These are phyloP conservation scores for Notolepis coatsorum DNA, from an alignment of 2,797 vertebrate species.

Conservation along the genomic window DNA sequence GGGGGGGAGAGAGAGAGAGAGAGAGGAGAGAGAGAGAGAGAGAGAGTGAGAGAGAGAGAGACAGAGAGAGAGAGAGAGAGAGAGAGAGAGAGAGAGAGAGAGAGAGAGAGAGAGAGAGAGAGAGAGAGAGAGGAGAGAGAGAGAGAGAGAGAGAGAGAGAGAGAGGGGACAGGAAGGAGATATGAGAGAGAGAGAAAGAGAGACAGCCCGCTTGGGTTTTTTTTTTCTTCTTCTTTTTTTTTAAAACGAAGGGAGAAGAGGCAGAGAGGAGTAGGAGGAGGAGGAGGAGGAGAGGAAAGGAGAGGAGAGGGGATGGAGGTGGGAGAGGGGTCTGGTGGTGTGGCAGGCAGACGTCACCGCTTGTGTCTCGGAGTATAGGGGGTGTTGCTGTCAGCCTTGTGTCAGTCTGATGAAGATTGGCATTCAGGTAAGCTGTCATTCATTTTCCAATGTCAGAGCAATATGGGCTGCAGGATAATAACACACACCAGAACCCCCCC, in stretches of 20 bases:
- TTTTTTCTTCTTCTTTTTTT: too few species aligned
- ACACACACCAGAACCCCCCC: slow-evolving; percentile 78
- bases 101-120: not conserved
- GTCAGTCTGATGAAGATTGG: slow-evolving; percentile 99
- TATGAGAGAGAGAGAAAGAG: slow-evolving; percentile 65
- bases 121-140: not conserved
- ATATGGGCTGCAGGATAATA: slow-evolving; percentile 79
- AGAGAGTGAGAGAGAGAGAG: not conserved
- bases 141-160: slow-evolving; percentile 20
- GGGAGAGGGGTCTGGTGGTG: slow-evolving; percentile 79
- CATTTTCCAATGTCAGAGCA: slow-evolving; percentile 96
- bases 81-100: slow-evolving; percentile 5
- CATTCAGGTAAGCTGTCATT: slow-evolving; percentile 99
- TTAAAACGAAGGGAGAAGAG: too few species aligned
- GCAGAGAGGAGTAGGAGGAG: not conserved
- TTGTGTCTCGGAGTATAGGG: slow-evolving; percentile 93
- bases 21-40: not conserved
- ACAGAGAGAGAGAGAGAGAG: too few species aligned
- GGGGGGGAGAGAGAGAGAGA: not conserved
- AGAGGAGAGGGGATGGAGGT: slow-evolving; percentile 58
- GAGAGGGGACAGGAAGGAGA: slow-evolving; percentile 56
- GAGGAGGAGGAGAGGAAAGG: slow-evolving; percentile 18
- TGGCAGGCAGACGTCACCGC: slow-evolving; percentile 82
- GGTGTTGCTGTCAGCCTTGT: slow-evolving; percentile 98
- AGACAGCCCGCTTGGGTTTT: too few species aligned